These are phyloP conservation scores for Miichthys miiuy DNA, from an alignment of 2,797 vertebrate species.

Conservation along the genomic window DNA sequence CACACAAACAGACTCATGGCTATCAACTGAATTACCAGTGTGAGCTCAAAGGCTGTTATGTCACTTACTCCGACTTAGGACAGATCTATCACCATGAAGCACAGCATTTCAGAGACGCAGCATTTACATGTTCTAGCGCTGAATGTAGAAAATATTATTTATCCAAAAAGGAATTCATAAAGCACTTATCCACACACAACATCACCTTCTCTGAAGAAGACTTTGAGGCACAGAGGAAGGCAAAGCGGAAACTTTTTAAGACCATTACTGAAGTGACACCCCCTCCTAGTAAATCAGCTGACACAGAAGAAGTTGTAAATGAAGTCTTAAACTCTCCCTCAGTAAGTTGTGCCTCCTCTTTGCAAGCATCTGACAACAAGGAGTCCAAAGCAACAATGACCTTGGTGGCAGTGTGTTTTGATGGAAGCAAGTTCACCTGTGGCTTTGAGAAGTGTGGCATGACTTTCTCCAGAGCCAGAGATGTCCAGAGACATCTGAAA, in stretches of 20 bases:
- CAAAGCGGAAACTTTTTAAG: constrained; percentile 76
- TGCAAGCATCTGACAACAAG: constrained; percentile 42
- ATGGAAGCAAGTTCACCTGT: constrained; percentile 92
- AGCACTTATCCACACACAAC: constrained; percentile 92
- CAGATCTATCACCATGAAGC: constrained; percentile 98
- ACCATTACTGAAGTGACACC: constrained; percentile 43
- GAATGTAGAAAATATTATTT: constrained; percentile 96
- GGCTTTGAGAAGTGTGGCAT: constrained; percentile 93
- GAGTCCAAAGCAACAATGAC: constrained; percentile 80
- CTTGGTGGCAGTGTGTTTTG: constrained; percentile 90
- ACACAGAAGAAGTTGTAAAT: constrained; percentile 50
- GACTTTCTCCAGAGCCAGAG: constrained; percentile 90
- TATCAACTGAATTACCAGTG: constrained; percentile 93
- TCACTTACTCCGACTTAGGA: constrained; percentile 94
- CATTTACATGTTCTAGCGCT: constrained; percentile 90
- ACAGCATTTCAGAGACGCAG: constrained; percentile 97
- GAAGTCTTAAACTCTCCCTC: constrained; percentile 53
- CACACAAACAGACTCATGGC: constrained; percentile 95
- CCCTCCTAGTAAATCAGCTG: constrained; percentile 33
- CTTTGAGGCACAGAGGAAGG: constrained; percentile 85
- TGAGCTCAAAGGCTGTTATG: constrained; percentile 93
- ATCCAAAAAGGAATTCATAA: constrained; percentile 93
- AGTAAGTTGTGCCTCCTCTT: constrained; percentile 55
- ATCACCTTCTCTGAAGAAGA: constrained; percentile 86
- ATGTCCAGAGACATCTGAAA: constrained; percentile 92